Evolutionary conservation across 2,113 vertebrate species (phyloP), one percentile per base, ranked within the genome.

Genomic region (Circaetus cinerascens): DNA sequence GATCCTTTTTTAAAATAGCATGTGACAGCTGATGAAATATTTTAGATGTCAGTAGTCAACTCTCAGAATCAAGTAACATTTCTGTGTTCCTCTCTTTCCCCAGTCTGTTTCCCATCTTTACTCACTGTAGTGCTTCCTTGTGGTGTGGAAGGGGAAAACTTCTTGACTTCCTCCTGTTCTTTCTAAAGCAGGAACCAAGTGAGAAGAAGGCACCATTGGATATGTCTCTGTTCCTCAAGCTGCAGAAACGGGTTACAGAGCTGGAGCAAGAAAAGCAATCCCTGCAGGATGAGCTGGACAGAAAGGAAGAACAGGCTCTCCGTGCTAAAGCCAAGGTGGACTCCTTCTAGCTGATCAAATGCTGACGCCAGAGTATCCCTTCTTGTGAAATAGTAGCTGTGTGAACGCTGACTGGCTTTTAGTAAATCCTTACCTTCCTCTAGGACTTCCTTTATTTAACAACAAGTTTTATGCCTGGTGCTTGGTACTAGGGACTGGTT

Each of bases 201-300:
- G 99, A 99, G 91, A 99, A 98, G 23, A 99, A 99, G 91, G 98
- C 98, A 50, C 98, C 98, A 11, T 82, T 99, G 92, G 99, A 99
- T 88, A 99, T 99, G 97, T 99, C 99, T 19, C 97, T 99, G 95
- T 99, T 99, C 97, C 99, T 99, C 96, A 99, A 99, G 97, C 99
- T 99, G 87, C 99, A 99, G 98, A 99, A 99, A 97, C 98, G 99
- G 22, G 99, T 99, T 59, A 99, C 98, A 4, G 99, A 99, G 84
- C 97, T 99, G 93, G 99, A 99, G 97, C 99, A 99, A 91, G 99
- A 99, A 93, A 99, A 99, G 93, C 99, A 99, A 68, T 97, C 98
- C 57, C 98, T 99, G 97, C 99, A 99, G 96, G 98, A 99, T 93
- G 99, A 99, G 25, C 98, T 99, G 93, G 99, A 99, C 96, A 98